Evolutionary conservation across 2,797 vertebrate species (phyloP), one percentile per base, ranked within the genome.

Genomic region (Micromesistius poutassou): DNA sequence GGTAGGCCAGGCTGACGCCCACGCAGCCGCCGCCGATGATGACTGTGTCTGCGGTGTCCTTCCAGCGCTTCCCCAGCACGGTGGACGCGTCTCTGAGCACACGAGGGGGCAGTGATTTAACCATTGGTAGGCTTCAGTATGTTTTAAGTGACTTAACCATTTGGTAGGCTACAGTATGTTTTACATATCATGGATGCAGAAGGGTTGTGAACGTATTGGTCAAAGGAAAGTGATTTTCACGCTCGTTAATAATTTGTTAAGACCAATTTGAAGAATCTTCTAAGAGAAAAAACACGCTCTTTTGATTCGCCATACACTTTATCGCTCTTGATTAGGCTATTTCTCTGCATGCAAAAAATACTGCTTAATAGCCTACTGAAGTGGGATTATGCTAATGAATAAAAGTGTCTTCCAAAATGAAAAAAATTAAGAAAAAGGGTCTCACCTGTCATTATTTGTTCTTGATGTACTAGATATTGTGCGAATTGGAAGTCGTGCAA

Each of bases 11-110:
- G 81, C 98, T 98, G 87, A 95, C 95, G 42, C 98, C 97, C 33
- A 99, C 87, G 4, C 98, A 99, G 10, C 97, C 98, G 1, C 97
- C 98, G n/a, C 98, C 97, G 0, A 99, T 96, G 83, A 99, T 93
- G 83, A 98, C 93, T 0, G 96, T 98, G 70, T 99, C 96, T 1
- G 97, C 96, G 0, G 81, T 94, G 79, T 98, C 97, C 88, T 96
- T 97, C 94, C 95, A 95, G 75, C 91, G 88, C 85, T 93, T 93
- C 30, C 92, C 89, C 89, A 94, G 74, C 75, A 78, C 88, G 1
- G 85, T 72, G 5, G 81, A 68, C 0, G 81, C 75, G 55, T 88
- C 79, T 3, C 92, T 93, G 78, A 19, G 22, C 36, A 6, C 25
- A 71, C 13, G 55, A 62, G 22, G 19, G 14, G 46, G 14, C 50